phyloP scores from a whole-genome alignment of 2,888 invertebrate genomes.

The Diadegma fenestrale region DNA sequence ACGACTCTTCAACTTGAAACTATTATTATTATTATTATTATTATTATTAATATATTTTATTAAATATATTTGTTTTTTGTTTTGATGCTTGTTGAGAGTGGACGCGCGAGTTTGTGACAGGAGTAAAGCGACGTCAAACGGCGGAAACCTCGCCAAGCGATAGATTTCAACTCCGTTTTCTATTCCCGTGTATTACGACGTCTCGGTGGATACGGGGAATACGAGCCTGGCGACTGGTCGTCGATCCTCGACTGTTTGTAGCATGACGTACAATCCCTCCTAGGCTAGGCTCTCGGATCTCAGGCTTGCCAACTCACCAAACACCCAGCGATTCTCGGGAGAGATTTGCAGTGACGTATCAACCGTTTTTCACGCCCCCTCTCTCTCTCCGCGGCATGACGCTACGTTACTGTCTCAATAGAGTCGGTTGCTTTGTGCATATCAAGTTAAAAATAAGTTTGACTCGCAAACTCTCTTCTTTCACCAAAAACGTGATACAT shows the following conservation, averaged over 20 bases:
- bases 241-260: constrained; percentile 77
- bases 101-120: constrained; percentile 9
- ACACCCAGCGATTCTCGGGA: constrained; percentile 16
- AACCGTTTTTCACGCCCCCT: constrained; percentile 1
- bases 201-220: constrained; percentile 73
- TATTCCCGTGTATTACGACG: constrained; percentile 58
- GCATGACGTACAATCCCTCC: constrained; percentile 74
- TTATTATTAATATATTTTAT: neutral
- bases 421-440: neutral
- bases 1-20: constrained; percentile 17
- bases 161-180: constrained; percentile 36
- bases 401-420: constrained; percentile 16
- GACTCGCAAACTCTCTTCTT: neutral
- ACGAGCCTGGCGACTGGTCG: constrained; percentile 75
- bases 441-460: constrained; percentile 9
- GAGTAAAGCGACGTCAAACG: neutral
- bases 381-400: neutral
- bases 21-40: constrained; percentile 32
- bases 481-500: neutral
- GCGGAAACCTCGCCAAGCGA: neutral
- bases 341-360: constrained; percentile 24
- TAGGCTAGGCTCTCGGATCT: constrained; percentile 45
- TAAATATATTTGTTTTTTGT: constrained; percentile 9
- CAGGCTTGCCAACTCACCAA: constrained; percentile 61
- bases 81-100: neutral